Percentiles rank a stretch among this genome's conserved stretches.
Conservation (phyloP, 2,797 vertebrate genomes). For the Falco biarmicus region DNA sequence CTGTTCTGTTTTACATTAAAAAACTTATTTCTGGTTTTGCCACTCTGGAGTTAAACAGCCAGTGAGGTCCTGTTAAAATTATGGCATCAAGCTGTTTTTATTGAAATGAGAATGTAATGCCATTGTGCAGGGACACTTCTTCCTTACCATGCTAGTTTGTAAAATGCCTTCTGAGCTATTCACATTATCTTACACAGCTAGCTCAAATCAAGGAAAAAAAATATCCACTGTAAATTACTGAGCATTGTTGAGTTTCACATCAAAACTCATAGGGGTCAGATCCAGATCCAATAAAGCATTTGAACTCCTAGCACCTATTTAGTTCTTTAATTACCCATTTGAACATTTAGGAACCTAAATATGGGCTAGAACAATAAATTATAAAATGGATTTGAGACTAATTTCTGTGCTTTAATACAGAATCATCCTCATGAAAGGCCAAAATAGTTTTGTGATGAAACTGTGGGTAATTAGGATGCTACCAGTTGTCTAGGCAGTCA, state of each 20-base stretch:
- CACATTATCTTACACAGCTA: background rate
- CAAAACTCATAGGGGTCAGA: background rate
- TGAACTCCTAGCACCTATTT: background rate
- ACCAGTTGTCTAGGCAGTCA: background rate
- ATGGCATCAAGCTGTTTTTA: background rate
- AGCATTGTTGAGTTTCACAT: background rate
- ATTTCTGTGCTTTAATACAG: background rate
- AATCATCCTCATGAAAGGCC: background rate
- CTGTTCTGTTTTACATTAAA: background rate
- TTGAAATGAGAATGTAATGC: background rate
- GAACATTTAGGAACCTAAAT: background rate
- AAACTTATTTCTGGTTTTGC: background rate
- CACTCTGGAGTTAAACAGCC: background rate
- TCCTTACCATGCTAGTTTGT: background rate
- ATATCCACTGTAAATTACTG: background rate
- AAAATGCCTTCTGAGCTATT: background rate
- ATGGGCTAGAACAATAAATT: background rate
- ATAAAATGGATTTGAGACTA: background rate
- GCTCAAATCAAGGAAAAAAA: background rate
- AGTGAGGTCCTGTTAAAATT: background rate
- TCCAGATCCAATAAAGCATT: background rate
- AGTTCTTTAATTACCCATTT: background rate
- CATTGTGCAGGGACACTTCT: background rate
- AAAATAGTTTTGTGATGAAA: background rate
- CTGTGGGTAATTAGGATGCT: constrained; percentile 8